Conservation (phyloP, 2,888 invertebrate genomes). For the Agrotis puta region DNA sequence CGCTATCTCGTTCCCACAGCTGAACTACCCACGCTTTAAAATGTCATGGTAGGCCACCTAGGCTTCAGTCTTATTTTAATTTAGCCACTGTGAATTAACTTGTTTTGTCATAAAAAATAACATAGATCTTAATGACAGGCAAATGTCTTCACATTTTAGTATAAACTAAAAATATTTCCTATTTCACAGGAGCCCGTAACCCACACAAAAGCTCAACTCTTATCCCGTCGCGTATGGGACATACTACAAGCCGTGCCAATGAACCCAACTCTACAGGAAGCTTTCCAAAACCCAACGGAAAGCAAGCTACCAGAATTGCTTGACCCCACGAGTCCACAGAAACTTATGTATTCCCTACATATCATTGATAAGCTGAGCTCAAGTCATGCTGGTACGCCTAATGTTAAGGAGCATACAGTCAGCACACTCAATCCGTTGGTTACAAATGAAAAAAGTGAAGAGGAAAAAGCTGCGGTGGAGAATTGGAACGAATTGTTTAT, state of each 20-base stretch:
- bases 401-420: slow-evolving; percentile 76
- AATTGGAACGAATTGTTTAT: slow-evolving; percentile 96
- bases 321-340: slow-evolving; percentile 97
- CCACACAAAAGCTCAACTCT: slow-evolving; percentile 96
- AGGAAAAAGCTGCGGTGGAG: slow-evolving; percentile 80
- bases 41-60: no score
- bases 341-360: slow-evolving; percentile 98
- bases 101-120: no score
- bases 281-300: slow-evolving; percentile 94
- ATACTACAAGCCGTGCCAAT: slow-evolving; percentile 97
- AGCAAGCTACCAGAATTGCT: slow-evolving; percentile 94
- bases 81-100: no score
- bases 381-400: slow-evolving; percentile 74
- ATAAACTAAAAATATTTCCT: background rate
- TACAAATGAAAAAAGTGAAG: slow-evolving; percentile 78
- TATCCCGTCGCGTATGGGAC: slow-evolving; percentile 98
- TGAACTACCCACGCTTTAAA: no score
- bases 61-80: no score
- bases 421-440: slow-evolving; percentile 56
- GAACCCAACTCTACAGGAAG: slow-evolving; percentile 95
- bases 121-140: background rate
- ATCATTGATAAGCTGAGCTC: slow-evolving; percentile 93
- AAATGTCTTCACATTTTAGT: background rate
- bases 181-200: slow-evolving; percentile 92
- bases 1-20: no score